These are phyloP conservation scores for Pristionchus japonicus DNA, from an alignment of 2,888 invertebrate genomes.

Conservation along the genomic window DNA sequence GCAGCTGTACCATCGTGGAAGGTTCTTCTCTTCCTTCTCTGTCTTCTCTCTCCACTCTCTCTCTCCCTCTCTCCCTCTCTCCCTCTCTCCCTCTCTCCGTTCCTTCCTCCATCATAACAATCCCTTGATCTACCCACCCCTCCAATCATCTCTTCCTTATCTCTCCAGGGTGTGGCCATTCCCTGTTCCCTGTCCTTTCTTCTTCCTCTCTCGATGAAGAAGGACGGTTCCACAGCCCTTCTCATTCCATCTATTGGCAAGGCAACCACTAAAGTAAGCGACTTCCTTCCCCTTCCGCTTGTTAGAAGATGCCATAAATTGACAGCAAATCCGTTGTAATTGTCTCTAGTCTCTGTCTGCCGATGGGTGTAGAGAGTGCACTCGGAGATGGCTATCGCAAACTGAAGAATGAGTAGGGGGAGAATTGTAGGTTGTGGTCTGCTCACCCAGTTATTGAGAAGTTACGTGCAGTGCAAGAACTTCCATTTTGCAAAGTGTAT, in stretches of 20 bases:
- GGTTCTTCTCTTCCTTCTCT: background rate
- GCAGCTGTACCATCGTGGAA: background rate
- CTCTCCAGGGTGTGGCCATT: conserved; percentile 10
- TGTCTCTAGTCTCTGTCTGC: background rate
- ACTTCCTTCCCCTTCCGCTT: background rate
- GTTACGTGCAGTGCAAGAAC: background rate
- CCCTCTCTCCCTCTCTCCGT: background rate
- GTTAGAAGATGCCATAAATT: background rate
- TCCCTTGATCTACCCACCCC: background rate
- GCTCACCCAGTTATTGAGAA: background rate
- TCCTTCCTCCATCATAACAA: background rate
- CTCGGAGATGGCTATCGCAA: background rate
- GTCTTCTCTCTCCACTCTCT: background rate
- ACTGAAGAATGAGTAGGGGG: background rate
- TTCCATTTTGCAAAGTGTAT: background rate
- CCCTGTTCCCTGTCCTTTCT: background rate
- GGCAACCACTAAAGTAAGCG: background rate
- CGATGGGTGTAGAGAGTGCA: background rate
- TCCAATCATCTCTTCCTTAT: conserved; percentile 28
- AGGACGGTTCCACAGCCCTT: conserved; percentile 37
- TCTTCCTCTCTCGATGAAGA: conserved; percentile 18
- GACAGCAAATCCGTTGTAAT: background rate
- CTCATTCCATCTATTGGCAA: background rate
- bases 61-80: conserved; percentile 28
- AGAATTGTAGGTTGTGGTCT: background rate